phyloP scores from a whole-genome alignment of 2,797 vertebrate species.

The Ibycter americanus region DNA sequence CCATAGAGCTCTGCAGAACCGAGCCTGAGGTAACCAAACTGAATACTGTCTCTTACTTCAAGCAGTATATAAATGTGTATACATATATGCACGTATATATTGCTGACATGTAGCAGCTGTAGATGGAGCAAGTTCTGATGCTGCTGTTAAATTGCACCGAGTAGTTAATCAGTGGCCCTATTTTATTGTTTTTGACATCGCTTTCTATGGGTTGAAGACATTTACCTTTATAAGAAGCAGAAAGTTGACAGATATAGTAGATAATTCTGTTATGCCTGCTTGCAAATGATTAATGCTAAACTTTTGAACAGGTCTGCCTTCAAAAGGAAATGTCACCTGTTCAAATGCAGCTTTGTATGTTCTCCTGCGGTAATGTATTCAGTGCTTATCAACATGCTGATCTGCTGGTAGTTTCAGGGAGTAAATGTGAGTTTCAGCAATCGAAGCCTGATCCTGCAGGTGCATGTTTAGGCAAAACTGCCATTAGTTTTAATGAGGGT shows the following conservation, averaged over 20 bases:
- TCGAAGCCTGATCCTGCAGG: constrained; percentile 59
- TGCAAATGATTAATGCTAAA: constrained; percentile 69
- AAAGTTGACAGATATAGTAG: constrained; percentile 58
- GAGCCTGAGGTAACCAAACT: background rate
- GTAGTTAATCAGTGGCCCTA: constrained; percentile 52
- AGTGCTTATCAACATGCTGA: constrained; percentile 64
- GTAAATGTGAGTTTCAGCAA: constrained; percentile 64
- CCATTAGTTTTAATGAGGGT: constrained; percentile 57
- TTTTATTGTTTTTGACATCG: constrained; percentile 38
- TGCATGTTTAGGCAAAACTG: constrained; percentile 64
- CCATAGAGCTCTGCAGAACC: background rate
- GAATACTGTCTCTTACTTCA: constrained; percentile 48
- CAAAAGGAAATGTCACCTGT: constrained; percentile 74
- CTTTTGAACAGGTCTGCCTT: constrained; percentile 58
- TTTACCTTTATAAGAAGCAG: constrained; percentile 48
- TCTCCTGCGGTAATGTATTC: constrained; percentile 46
- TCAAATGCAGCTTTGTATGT: constrained; percentile 73
- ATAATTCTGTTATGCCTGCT: constrained; percentile 62
- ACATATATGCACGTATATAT: background rate
- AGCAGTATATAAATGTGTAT: background rate
- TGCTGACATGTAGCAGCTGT: background rate
- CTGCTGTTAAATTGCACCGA: background rate
- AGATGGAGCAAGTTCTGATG: constrained; percentile 26
- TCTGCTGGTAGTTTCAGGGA: constrained; percentile 63
- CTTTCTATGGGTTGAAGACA: constrained; percentile 37